phyloP scores from a whole-genome alignment of 1,140 invertebrate genomes.

The Phthorimaea operculella region DNA sequence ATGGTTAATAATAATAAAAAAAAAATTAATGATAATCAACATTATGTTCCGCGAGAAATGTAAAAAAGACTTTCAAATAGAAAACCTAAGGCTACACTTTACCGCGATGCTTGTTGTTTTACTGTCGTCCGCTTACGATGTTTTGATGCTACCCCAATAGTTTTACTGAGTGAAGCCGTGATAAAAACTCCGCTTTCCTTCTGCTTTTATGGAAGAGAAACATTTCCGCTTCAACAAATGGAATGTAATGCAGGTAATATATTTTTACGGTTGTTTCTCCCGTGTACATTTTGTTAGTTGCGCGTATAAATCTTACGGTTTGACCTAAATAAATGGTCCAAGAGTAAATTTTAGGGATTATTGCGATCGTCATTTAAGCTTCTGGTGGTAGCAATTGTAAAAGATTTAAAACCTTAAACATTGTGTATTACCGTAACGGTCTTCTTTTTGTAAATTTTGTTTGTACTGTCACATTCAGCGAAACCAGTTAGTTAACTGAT shows the following conservation, averaged over 20 bases:
- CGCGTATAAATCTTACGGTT: not conserved
- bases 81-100: no score
- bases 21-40: no score
- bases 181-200: not conserved
- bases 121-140: not conserved
- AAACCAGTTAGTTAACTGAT: no score
- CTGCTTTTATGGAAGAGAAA: not conserved
- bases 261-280: not conserved
- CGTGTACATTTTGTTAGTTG: not conserved
- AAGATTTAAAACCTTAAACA: no score
- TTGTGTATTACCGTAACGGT: no score
- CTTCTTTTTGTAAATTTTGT: no score
- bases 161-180: not conserved
- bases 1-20: no score
- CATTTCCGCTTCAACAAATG: not conserved
- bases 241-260: slow-evolving; percentile 1
- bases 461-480: no score
- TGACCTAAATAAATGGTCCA: not conserved
- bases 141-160: not conserved
- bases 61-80: no score
- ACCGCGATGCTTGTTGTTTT: not conserved
- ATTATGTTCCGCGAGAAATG: no score
- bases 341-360: not conserved
- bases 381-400: no score
- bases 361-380: not conserved